Conservation (phyloP, 1,140 invertebrate genomes). For the Steinernema khuongi region DNA sequence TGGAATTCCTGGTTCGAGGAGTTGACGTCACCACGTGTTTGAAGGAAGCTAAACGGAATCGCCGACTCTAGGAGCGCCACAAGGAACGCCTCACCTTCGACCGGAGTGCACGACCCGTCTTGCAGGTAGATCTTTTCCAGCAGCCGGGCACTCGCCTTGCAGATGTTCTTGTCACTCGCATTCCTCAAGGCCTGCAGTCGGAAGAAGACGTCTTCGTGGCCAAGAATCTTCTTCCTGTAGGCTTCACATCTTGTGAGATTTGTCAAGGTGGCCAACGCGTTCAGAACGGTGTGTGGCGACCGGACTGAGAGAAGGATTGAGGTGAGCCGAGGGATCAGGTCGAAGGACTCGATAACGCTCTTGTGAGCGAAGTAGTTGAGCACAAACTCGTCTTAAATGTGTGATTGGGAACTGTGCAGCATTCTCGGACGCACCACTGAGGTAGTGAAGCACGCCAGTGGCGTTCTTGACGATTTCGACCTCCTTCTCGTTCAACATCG, state of each 20-base stretch:
- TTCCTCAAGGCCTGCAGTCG: neutral
- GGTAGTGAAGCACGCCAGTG: neutral
- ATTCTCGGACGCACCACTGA: neutral
- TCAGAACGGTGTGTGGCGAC: neutral
- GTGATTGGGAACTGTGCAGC: neutral
- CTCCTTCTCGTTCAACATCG: neutral
- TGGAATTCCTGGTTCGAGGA: too few relatives aligned
- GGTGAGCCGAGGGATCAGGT: neutral
- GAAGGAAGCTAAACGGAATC: too few relatives aligned
- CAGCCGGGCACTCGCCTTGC: neutral
- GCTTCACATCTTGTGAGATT: neutral
- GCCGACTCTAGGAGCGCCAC: too few relatives aligned
- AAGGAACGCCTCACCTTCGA: neutral
- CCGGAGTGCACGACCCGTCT: neutral
- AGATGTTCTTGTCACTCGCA: neutral
- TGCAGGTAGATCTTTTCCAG: neutral
- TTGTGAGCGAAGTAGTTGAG: neutral
- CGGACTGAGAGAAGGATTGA: neutral
- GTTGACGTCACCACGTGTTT: too few relatives aligned
- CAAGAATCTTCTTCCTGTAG: neutral
- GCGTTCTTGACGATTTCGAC: neutral
- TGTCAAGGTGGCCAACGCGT: neutral
- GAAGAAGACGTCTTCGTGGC: neutral
- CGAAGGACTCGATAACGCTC: neutral
- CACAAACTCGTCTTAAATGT: neutral